Base-by-base conservation (phyloP, 2,888 invertebrate species). In the Hydriomena furcata region DNA sequence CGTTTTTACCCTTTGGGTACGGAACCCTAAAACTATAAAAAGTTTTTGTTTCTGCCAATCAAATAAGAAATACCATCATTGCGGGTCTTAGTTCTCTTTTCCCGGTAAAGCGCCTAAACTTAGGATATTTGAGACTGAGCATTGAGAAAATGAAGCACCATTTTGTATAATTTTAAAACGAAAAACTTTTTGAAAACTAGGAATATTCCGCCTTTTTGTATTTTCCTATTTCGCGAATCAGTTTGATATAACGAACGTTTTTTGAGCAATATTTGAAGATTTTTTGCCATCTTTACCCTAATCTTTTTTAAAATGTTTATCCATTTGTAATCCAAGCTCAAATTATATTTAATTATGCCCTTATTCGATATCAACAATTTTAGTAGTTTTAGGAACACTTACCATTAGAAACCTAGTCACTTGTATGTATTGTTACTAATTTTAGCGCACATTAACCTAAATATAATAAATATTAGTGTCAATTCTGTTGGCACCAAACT, bases 401-500 rank as follows among this genome's bases (percentile, higher is more conserved):
- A 58, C 42, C 47, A 52, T 52, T 60, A 58, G 66, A 58, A 48
- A 61, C 54, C 64, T 74, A 73, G 69, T 62, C 58, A 61, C 63
- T 65, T 61, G 56, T 46, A 3, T 3, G 52, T 66, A 61, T 47
- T 17, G 50, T 37, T 42, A 52, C 50, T 44, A 60, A 67, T 65
- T 61, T 65, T 75, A 75, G 72, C 71, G 76, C 76, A 79, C 77
- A 76, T 51, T 73, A 63, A 62, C 55, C 50, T 65, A 34, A 28
- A 27, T 27, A 7, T 23, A 48, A 21, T 31, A 28, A 23, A 37
- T 52, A 42, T n/a, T n/a, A n/a, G n/a, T n/a, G n/a, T n/a, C n/a
- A n/a, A n/a, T n/a, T n/a, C n/a, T n/a, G n/a, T n/a, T n/a, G n/a
- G n/a, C n/a, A n/a, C n/a, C n/a, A n/a, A n/a, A n/a, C n/a, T n/a